These are phyloP conservation scores for Leptogaster cylindrica DNA, from an alignment of 2,888 invertebrate species.

Conservation along the genomic window DNA sequence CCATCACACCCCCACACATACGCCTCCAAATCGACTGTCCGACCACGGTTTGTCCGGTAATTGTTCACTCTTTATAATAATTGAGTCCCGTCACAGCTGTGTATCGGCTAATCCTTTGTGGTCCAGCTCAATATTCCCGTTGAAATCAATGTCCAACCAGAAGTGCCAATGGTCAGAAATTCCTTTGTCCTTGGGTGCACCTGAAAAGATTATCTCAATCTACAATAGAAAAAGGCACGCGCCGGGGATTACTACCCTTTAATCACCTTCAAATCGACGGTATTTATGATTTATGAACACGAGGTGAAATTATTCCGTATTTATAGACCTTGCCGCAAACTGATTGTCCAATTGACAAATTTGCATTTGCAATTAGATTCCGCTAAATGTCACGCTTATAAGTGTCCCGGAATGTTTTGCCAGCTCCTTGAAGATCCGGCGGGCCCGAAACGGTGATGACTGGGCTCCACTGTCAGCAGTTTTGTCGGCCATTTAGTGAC, in stretches of 20 bases:
- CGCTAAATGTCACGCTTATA: conserved; percentile 12
- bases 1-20: conserved; percentile 73
- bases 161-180: conserved; percentile 3
- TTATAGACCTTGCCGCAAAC: conserved; percentile 40
- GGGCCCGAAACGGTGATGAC: not conserved
- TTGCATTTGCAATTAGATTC: conserved; percentile 45
- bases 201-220: conserved; percentile 12
- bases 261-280: not conserved
- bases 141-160: not conserved
- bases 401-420: not conserved
- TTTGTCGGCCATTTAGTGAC: conserved; percentile 44
- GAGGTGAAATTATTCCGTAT: conserved; percentile 42
- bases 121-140: not conserved
- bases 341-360: conserved; percentile 38
- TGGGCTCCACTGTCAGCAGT: conserved; percentile 22
- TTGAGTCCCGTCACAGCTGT: conserved; percentile 18
- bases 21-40: conserved; percentile 69
- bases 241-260: conserved; percentile 31
- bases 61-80: conserved; percentile 47
- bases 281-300: conserved; percentile 25
- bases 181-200: not conserved
- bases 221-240: conserved; percentile 26
- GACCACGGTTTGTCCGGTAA: conserved; percentile 69
- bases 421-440: not conserved
- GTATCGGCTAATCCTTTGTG: conserved; percentile 14